Conservation (phyloP, 2,888 invertebrate species). For the Sarcophaga caerulescens region DNA sequence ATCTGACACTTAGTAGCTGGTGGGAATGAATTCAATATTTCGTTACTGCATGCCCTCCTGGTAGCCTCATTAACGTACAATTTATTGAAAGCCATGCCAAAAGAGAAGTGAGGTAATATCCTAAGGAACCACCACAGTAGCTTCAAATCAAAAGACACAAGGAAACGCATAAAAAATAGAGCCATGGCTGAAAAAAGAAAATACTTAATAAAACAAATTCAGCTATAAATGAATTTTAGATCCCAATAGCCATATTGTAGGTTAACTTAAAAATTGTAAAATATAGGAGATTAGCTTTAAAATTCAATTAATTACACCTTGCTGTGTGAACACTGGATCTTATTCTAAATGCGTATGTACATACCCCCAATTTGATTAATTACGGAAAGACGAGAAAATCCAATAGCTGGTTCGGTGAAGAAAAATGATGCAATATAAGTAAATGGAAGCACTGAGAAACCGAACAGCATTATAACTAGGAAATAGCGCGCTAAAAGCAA, state of each 20-base stretch:
- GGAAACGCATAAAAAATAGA: constrained; percentile 85
- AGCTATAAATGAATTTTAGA: background rate
- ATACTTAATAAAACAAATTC: too few species aligned
- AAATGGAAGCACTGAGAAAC: constrained; percentile 87
- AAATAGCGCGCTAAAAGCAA: constrained; percentile 82
- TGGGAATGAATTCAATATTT: constrained; percentile 68
- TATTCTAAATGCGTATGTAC: constrained; percentile 1
- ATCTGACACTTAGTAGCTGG: constrained; percentile 73
- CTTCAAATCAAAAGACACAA: constrained; percentile 83
- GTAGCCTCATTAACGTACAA: constrained; percentile 74
- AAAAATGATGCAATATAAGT: constrained; percentile 86
- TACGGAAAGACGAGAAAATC: constrained; percentile 88
- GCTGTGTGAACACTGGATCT: too few species aligned
- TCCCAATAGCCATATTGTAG: too few species aligned
- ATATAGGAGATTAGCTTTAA: too few species aligned
- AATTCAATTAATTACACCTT: too few species aligned
- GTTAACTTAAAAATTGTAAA: too few species aligned
- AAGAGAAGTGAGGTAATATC: constrained; percentile 87
- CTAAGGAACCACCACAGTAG: constrained; percentile 87
- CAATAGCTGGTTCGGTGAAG: constrained; percentile 88
- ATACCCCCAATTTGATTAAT: constrained; percentile 88
- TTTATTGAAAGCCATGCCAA: constrained; percentile 82
- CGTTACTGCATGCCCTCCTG: constrained; percentile 72
- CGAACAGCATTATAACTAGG: constrained; percentile 86
- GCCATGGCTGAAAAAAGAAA: constrained; percentile 85